Evolutionary conservation across 1,140 invertebrate species (phyloP).

Genomic region (Pygmarrhopalites habei): DNA sequence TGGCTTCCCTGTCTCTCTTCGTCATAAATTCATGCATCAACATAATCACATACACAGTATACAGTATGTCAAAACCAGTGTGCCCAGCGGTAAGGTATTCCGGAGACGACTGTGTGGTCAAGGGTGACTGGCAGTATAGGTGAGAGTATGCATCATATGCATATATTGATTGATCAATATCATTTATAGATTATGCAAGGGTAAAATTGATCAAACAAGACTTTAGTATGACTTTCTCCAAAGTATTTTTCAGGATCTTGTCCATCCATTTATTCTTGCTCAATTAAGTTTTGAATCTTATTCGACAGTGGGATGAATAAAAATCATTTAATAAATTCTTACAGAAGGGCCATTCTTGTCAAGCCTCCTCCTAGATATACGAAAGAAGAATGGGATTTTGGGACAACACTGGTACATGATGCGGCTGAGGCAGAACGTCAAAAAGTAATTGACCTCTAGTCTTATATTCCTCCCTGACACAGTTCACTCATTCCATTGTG

Average conservation of each 20-base stretch:
- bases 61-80: not conserved
- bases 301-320: not conserved
- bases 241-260: not conserved
- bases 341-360: conserved; percentile 14
- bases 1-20: too few species aligned
- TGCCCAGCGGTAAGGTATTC: not conserved
- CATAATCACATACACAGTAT: not conserved
- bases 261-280: not conserved
- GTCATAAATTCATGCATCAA: too few species aligned
- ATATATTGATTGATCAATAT: not conserved
- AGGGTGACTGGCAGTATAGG: conserved; percentile 1
- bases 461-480: too few species aligned
- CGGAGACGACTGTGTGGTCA: conserved; percentile 3
- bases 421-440: conserved; percentile 64
- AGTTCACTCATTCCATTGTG: too few species aligned
- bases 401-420: conserved; percentile 56
- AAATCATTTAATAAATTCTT: not conserved
- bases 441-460: too few species aligned
- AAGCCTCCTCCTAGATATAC: conserved; percentile 53
- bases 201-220: not conserved
- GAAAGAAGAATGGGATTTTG: conserved; percentile 62
- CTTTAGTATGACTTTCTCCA: not conserved
- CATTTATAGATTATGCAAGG: not conserved
- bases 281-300: not conserved
- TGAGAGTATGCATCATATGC: too few species aligned